Evolutionary conservation across 2,888 invertebrate species (phyloP).

Genomic region (Diadegma fenestrale): DNA sequence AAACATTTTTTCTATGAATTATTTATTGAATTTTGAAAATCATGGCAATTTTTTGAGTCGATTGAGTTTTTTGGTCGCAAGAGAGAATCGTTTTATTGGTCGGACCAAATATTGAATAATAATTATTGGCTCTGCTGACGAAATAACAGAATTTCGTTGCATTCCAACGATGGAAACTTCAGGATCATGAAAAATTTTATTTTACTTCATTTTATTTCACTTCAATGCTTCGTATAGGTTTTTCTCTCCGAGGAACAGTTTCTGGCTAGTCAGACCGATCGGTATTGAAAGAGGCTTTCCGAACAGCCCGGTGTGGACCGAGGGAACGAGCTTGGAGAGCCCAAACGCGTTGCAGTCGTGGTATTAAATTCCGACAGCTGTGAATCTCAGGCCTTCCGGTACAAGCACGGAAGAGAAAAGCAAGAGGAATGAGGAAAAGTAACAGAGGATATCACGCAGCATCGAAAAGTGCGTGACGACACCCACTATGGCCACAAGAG

Average conservation of each 20-base stretch:
- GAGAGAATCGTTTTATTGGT: too few species aligned
- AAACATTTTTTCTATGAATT: too few species aligned
- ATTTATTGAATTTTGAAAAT: too few species aligned
- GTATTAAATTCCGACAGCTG: slow-evolving; percentile 72
- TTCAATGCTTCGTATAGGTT: background rate
- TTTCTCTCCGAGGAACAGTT: background rate
- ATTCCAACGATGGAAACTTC: too few species aligned
- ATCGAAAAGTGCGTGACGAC: slow-evolving; percentile 47
- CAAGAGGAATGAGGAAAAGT: background rate
- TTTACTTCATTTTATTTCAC: too few species aligned
- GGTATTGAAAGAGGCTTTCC: slow-evolving; percentile 30
- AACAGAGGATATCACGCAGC: slow-evolving; percentile 34
- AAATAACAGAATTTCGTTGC: too few species aligned
- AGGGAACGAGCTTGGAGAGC: slow-evolving; percentile 29
- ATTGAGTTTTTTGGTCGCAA: too few species aligned
- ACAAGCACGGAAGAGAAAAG: slow-evolving; percentile 32
- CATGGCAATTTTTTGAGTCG: too few species aligned
- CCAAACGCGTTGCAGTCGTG: slow-evolving; percentile 43
- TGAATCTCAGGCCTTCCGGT: slow-evolving; percentile 64
- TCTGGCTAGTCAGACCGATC: background rate
- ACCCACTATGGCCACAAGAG: slow-evolving; percentile 20
- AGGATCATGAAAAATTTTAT: too few species aligned
- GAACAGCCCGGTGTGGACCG: background rate
- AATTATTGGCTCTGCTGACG: too few species aligned
- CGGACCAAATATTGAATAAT: too few species aligned